Evolutionary conservation across 2,797 vertebrate genomes (phyloP), one percentile per base, ranked within the genome.

Genomic region (Pangasius macronema): DNA sequence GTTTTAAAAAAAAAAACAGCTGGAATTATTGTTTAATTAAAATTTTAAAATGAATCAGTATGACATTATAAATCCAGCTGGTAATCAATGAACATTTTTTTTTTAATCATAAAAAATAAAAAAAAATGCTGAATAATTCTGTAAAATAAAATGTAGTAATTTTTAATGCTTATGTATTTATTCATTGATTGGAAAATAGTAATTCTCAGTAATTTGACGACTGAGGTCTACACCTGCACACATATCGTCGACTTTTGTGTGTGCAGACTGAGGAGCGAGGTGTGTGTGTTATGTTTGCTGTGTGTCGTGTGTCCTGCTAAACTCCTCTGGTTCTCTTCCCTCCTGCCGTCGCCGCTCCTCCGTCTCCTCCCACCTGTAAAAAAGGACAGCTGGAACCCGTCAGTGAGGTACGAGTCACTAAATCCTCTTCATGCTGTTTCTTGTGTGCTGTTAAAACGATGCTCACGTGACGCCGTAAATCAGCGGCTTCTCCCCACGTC

Each of bases 321-420:
- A 95, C 93, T 94, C 94, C 91, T 95, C 88, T 94, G 89, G 92
- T 89, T 93, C 91, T 93, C 85, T 88, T 88, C 91, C 90, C 94
- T 83, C 84, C 36, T 77, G 63, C 70, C 85, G 80, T 36, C 51
- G 72, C 79, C 6, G 30, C 85, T 55, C 73, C 79, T 90, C 91
- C 94, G 89, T 93, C 94, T 93, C 90, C 82, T 91, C 89, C 10
- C 92, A 94, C 92, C 93, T 96, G 93, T 96, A 93, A 95, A 96
- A 97, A 97, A 97, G 96, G 96, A 95, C 96, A 97, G 97, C 93
- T 97, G 97, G 97, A 97, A 94, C 97, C 97, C 92, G 95, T 97
- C 95, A 96, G 96, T 89, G 96, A 97, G 96, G 97, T 97, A 93
- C 14, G 80, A 63, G 51, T 30, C 16, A 3, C 27, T n/a, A 20